These are phyloP conservation scores for Monochamus alternatus DNA, from an alignment of 2,888 invertebrate genomes.

Conservation along the genomic window DNA sequence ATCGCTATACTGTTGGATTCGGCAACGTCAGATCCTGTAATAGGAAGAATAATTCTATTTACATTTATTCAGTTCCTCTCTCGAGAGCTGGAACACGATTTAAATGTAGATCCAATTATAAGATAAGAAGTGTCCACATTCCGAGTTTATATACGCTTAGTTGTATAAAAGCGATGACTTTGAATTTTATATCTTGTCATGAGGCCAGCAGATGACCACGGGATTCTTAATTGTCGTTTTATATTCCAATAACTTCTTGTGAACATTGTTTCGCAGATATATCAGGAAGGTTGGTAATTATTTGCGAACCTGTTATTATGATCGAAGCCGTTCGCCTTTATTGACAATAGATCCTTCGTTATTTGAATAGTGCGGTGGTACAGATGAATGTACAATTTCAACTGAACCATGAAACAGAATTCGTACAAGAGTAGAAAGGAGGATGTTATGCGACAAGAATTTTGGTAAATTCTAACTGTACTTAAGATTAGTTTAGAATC, in stretches of 20 bases:
- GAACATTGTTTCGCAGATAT: neutral
- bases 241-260: neutral
- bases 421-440: too few relatives aligned
- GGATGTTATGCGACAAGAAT: too few relatives aligned
- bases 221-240: neutral
- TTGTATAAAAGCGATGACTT: slow-evolving; percentile 1
- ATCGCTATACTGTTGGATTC: too few relatives aligned
- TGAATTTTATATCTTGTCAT: neutral
- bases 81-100: neutral
- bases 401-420: too few relatives aligned
- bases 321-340: too few relatives aligned
- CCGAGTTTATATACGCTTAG: neutral
- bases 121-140: slow-evolving; percentile 6
- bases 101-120: slow-evolving; percentile 9
- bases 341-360: too few relatives aligned
- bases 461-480: too few relatives aligned
- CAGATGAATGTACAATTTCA: too few relatives aligned
- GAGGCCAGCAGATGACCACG: neutral
- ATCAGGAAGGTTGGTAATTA: neutral
- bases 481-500: too few relatives aligned
- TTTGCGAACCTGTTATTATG: too few relatives aligned
- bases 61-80: neutral
- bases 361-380: too few relatives aligned
- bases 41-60: neutral
- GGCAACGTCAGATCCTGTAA: too few relatives aligned